Percentiles rank a stretch among this genome's conserved stretches.
Evolutionary conservation across 2,888 invertebrate species (phyloP).

Genomic region (Stenchaetothrips biformis): DNA sequence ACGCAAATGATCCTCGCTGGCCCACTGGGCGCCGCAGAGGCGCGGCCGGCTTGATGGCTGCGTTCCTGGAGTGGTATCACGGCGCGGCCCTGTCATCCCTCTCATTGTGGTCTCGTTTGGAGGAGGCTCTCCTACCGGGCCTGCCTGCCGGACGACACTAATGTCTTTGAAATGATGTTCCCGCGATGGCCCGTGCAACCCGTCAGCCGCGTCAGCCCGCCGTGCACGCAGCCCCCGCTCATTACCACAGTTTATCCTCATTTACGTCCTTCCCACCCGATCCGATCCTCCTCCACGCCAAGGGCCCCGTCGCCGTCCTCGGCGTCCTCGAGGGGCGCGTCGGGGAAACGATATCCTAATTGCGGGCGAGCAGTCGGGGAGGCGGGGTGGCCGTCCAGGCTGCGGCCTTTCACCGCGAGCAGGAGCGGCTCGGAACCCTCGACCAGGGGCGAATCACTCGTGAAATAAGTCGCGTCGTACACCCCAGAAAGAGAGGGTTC

Average conservation of each 20-base stretch:
- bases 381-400: too few relatives aligned
- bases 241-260: slow-evolving; percentile 22
- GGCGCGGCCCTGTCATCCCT: neutral
- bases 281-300: neutral
- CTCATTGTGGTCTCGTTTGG: slow-evolving; percentile 20
- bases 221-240: neutral
- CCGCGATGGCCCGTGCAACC: neutral
- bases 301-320: too few relatives aligned
- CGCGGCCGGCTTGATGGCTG: too few relatives aligned
- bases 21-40: too few relatives aligned
- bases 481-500: too few relatives aligned
- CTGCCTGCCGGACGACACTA: neutral
- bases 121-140: neutral
- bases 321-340: neutral
- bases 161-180: slow-evolving; percentile 23
- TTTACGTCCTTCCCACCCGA: slow-evolving; percentile 2
- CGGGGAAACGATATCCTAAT: neutral
- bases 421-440: too few relatives aligned
- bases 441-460: too few relatives aligned
- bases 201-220: neutral
- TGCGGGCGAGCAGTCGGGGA: neutral
- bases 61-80: too few relatives aligned
- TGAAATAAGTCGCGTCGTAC: too few relatives aligned
- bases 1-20: too few relatives aligned
- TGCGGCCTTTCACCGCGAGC: too few relatives aligned